Conservation (phyloP, 1,140 invertebrate genomes). For the Pristionchus pacificus region DNA sequence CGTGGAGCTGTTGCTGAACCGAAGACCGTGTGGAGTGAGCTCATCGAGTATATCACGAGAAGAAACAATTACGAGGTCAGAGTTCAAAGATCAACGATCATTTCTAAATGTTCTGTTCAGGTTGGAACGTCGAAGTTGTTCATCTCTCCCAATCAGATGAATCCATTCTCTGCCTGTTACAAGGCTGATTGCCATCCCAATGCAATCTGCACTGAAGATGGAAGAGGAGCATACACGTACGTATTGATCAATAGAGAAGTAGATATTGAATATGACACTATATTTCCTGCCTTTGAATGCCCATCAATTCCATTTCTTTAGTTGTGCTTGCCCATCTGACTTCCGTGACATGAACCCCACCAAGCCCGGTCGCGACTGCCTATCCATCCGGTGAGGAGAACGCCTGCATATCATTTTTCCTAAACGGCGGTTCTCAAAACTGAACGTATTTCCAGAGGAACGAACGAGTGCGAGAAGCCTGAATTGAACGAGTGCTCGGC, state of each 20-base stretch:
- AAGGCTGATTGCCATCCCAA: conserved; percentile 32
- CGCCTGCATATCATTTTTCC: not conserved
- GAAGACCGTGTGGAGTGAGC: conserved; percentile 26
- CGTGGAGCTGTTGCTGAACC: conserved; percentile 32
- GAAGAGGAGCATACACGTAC: conserved; percentile 14
- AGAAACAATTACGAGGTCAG: conserved; percentile 35
- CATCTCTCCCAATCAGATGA: conserved; percentile 38
- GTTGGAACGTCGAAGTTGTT: conserved; percentile 37
- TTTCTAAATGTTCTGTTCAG: not conserved
- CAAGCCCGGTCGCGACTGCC: conserved; percentile 30
- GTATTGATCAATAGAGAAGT: not conserved
- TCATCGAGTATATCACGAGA: conserved; percentile 30
- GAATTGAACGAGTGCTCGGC: conserved; percentile 39
- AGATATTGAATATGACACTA: no score
- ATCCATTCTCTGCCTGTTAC: conserved; percentile 39
- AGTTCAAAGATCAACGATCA: not conserved
- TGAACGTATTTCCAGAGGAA: conserved; percentile 12
- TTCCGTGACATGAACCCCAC: conserved; percentile 38
- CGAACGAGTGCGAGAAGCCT: conserved; percentile 41
- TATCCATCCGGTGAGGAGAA: conserved; percentile 9
- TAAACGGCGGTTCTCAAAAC: no score
- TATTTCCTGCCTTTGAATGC: no score
- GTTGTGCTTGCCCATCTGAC: conserved; percentile 14
- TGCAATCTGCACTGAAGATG: conserved; percentile 33
- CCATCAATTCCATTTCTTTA: not conserved